Evolutionary conservation across 2,113 vertebrate genomes (phyloP).

Genomic region (Hiodon alosoides): DNA sequence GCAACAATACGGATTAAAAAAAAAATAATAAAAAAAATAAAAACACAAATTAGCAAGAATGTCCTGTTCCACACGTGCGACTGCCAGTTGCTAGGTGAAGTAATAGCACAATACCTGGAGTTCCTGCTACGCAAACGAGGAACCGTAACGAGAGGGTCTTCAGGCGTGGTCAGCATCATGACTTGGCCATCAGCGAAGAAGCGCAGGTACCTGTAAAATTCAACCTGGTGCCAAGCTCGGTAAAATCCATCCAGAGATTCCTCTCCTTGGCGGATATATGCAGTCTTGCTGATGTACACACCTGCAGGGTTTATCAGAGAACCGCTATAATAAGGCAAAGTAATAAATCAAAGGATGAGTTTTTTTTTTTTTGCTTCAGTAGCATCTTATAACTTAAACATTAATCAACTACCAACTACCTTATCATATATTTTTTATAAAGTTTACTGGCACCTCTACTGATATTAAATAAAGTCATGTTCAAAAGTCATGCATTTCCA

Average conservation of each 20-base stretch:
- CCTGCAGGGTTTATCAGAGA: slow-evolving; percentile 55
- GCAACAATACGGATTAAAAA: neutral
- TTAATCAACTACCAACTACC: too few relatives aligned
- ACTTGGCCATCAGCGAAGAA: slow-evolving; percentile 92
- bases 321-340: neutral
- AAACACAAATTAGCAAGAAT: neutral
- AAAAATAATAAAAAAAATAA: neutral
- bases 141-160: slow-evolving; percentile 81
- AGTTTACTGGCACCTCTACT: too few relatives aligned
- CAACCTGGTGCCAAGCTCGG: slow-evolving; percentile 95
- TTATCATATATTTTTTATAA: too few relatives aligned
- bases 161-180: slow-evolving; percentile 91
- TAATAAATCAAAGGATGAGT: too few relatives aligned
- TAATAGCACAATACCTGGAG: slow-evolving; percentile 65
- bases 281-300: slow-evolving; percentile 93
- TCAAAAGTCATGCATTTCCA: too few relatives aligned
- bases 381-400: too few relatives aligned
- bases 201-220: slow-evolving; percentile 95
- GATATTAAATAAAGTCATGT: too few relatives aligned
- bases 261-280: slow-evolving; percentile 95
- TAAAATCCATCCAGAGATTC: slow-evolving; percentile 97
- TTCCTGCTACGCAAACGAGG: slow-evolving; percentile 81
- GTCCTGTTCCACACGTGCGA: neutral
- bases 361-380: too few relatives aligned
- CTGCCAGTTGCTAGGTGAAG: neutral